A percentile compares a stretch with the other conserved stretches of the same genome.
Conservation (phyloP, 2,113 vertebrate species). For the Myodes glareolus region DNA sequence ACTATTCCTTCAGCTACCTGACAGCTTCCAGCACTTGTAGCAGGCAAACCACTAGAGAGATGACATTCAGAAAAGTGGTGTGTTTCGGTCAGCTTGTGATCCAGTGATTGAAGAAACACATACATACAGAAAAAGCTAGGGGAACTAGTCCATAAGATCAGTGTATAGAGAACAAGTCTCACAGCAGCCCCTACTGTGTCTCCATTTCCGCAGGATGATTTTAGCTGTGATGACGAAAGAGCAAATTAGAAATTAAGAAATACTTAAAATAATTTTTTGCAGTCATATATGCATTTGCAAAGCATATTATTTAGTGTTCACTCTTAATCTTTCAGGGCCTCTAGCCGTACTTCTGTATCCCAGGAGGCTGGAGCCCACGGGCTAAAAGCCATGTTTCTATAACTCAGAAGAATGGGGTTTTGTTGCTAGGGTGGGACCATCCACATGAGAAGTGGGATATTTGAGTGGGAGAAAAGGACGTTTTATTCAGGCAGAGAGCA, state of each 20-base stretch:
- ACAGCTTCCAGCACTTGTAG: neutral
- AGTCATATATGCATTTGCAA: neutral
- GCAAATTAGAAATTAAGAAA: neutral
- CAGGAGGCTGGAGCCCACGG: neutral
- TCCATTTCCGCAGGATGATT: neutral
- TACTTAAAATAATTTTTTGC: constrained; percentile 32
- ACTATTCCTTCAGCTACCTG: neutral
- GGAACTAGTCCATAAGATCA: neutral
- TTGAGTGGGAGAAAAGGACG: neutral
- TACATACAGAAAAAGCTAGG: constrained; percentile 7
- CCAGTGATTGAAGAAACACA: neutral
- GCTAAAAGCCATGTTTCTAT: neutral
- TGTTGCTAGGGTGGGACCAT: neutral
- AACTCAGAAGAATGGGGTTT: constrained; percentile 33
- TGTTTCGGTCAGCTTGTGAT: neutral
- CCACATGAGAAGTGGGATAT: neutral
- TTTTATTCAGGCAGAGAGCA: neutral
- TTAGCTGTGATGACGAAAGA: neutral
- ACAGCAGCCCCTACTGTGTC: neutral
- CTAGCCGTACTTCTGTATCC: constrained; percentile 1
- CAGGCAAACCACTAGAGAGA: neutral
- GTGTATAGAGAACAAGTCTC: neutral
- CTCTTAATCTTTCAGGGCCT: neutral
- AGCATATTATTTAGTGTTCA: neutral
- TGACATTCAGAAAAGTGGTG: constrained; percentile 15